phyloP scores from a whole-genome alignment of 2,113 vertebrate genomes.

The Tonatia bakeri region DNA sequence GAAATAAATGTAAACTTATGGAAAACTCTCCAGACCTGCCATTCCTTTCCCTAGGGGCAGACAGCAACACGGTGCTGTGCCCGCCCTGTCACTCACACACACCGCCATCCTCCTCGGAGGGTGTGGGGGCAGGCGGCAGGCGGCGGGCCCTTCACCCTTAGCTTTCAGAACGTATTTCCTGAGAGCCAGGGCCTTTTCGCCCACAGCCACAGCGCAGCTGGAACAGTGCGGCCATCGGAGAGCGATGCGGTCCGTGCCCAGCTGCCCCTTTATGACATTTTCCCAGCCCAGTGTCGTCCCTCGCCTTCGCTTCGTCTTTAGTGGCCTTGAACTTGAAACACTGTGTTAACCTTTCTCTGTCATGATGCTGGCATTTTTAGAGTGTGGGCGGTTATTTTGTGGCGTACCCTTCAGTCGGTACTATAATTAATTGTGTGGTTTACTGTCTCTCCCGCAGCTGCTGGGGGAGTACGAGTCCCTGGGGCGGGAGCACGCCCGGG shows the following conservation, averaged over 20 bases:
- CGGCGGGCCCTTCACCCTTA: neutral
- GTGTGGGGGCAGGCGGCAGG: neutral
- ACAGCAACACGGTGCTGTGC: neutral
- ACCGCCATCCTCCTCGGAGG: neutral
- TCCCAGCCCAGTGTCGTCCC: neutral
- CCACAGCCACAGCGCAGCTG: neutral
- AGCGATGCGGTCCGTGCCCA: no score
- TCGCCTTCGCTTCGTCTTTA: neutral
- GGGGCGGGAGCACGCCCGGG: conserved; percentile 88
- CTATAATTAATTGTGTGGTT: neutral
- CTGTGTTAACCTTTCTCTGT: neutral
- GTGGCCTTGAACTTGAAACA: neutral
- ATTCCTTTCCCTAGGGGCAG: neutral
- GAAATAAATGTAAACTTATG: neutral
- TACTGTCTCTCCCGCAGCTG: conserved; percentile 82
- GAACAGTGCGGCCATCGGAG: neutral
- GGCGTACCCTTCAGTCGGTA: neutral
- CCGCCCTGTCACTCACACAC: neutral
- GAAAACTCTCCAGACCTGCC: neutral
- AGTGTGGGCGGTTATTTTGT: neutral
- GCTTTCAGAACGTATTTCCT: neutral
- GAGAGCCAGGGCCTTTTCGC: neutral
- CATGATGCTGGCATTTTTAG: neutral
- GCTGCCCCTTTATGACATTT: neutral
- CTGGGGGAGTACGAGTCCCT: conserved; percentile 91